Evolutionary conservation across 1,140 invertebrate genomes (phyloP).

Genomic region (Orchestia grillus): DNA sequence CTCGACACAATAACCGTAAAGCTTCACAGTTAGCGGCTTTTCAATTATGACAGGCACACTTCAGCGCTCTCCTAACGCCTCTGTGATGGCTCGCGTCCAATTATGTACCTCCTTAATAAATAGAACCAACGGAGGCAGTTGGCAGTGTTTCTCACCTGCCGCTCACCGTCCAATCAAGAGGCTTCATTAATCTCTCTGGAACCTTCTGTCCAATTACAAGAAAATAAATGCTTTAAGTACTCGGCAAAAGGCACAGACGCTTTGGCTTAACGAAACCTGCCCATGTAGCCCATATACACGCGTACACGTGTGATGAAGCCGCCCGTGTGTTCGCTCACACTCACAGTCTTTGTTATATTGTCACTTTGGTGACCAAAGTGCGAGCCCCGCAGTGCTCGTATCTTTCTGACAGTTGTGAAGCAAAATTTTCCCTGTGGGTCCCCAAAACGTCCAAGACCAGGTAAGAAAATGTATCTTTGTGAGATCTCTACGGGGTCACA

Average conservation of each 20-base stretch:
- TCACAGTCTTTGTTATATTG: not conserved
- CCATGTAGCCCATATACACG: not conserved
- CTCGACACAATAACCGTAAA: not conserved
- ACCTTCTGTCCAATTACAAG: constrained; percentile 44
- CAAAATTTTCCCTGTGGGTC: not conserved
- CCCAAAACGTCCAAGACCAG: not conserved
- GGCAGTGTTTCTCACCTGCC: constrained; percentile 26
- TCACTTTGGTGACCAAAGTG: too few species aligned
- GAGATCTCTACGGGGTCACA: too few species aligned
- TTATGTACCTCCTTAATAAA: not conserved
- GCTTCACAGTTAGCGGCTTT: not conserved
- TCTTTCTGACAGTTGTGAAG: not conserved
- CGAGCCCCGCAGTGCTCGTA: too few species aligned
- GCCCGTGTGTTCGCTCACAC: not conserved
- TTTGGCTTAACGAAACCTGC: not conserved
- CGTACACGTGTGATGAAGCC: not conserved
- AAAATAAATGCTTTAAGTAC: constrained; percentile 17
- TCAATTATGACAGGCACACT: not conserved
- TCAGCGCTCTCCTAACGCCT: not conserved
- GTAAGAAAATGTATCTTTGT: too few species aligned
- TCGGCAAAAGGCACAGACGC: not conserved
- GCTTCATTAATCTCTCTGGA: constrained; percentile 10
- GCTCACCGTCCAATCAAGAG: constrained; percentile 28
- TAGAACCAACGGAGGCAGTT: not conserved
- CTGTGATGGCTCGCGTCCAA: not conserved